Evolutionary conservation across 2,797 vertebrate genomes (phyloP).

Genomic region (Acridotheres tristis): DNA sequence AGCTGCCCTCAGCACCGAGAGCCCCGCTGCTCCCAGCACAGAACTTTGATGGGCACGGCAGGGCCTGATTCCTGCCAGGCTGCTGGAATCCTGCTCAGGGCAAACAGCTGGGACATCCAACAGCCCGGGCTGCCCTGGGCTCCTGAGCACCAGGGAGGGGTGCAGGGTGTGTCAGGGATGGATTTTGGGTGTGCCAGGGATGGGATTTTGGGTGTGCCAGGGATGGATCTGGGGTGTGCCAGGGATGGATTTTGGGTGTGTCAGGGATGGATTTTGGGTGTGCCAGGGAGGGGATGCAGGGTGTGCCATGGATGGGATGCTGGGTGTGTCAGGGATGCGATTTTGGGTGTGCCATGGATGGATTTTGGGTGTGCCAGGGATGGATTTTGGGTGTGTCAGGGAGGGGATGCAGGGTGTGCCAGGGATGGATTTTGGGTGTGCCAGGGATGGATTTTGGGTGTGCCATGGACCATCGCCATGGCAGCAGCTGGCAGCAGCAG

Average conservation of each 20-base stretch:
- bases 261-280: too few relatives aligned
- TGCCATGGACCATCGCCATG: fast-evolving
- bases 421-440: too few relatives aligned
- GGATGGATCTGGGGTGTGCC: neutral
- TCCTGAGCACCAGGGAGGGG: fast-evolving
- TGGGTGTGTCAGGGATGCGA: neutral
- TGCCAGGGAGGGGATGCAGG: fast-evolving
- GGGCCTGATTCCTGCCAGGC: neutral
- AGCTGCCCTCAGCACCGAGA: fast-evolving
- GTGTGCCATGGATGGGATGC: neutral
- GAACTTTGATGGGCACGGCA: neutral
- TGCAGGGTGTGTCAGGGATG: fast-evolving
- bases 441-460: too few relatives aligned
- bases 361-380: fast-evolving
- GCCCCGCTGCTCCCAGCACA: fast-evolving
- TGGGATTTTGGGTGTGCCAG: fast-evolving
- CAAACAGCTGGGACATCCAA: neutral
- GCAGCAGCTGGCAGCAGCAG: constrained; percentile 24
- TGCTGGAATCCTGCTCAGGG: neutral
- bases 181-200: fast-evolving
- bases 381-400: neutral
- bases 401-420: too few relatives aligned
- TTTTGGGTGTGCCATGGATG: neutral
- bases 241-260: fast-evolving
- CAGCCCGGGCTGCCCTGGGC: neutral